These are phyloP conservation scores for Umimayanthus chanpuru DNA, from an alignment of 92 coral and sea anemone species.

Conservation along the genomic window DNA sequence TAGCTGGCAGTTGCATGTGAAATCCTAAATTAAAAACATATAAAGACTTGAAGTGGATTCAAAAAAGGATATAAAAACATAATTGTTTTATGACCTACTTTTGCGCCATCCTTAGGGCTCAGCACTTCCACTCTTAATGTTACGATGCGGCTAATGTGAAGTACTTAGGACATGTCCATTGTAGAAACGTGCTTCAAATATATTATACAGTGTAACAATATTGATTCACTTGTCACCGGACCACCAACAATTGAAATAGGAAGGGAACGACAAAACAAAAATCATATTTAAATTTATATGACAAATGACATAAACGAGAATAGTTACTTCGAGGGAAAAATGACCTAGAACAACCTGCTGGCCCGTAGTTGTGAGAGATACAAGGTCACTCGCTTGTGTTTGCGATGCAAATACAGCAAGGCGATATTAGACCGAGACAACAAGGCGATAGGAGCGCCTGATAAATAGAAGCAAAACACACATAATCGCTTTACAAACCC, in stretches of 20 bases:
- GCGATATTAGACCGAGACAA: slow-evolving; percentile 1
- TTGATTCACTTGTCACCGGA: background rate
- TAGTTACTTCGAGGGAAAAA: background rate
- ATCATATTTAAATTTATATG: slow-evolving; percentile 6
- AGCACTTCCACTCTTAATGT: background rate
- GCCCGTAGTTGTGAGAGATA: background rate
- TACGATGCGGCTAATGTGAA: background rate
- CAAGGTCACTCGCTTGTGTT: slow-evolving; percentile 2
- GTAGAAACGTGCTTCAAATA: background rate
- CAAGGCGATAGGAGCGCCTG: background rate
- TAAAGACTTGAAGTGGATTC: background rate
- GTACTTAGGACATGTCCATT: background rate
- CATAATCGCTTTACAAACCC: background rate
- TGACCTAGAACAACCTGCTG: background rate
- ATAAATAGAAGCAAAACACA: background rate
- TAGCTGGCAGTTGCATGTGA: slow-evolving; percentile 23
- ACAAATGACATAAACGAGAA: background rate
- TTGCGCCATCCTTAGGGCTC: background rate
- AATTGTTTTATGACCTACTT: background rate
- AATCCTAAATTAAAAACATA: slow-evolving; percentile 24
- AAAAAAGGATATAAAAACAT: background rate
- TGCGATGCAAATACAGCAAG: slow-evolving; percentile 1
- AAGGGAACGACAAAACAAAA: slow-evolving; percentile 16
- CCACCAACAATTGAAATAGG: slow-evolving; percentile 28
- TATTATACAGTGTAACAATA: background rate